Percentiles rank a stretch among this genome's conserved stretches.
phyloP scores from a whole-genome alignment of 1,140 invertebrate species.

The Whitmania pigra region DNA sequence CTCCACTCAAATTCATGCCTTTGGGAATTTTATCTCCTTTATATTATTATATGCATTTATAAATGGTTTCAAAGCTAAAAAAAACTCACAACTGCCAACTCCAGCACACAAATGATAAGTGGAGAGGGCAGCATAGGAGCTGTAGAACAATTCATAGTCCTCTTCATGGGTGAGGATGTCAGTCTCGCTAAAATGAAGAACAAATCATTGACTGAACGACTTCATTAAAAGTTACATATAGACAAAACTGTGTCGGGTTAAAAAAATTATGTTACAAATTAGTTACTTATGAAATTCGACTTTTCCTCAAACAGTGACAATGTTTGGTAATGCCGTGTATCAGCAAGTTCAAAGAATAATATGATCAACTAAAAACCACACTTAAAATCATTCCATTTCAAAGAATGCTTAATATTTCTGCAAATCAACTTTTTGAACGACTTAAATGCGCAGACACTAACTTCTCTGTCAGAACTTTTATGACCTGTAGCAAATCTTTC shows the following conservation, averaged over 20 bases:
- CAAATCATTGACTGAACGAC: background rate
- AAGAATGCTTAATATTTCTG: too few species aligned
- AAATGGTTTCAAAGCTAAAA: slow-evolving; percentile 11
- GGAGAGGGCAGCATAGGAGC: background rate
- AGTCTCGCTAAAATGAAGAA: background rate
- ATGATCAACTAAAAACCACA: background rate
- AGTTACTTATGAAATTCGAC: background rate
- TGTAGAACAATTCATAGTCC: slow-evolving; percentile 1
- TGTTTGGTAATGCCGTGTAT: background rate
- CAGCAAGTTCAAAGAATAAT: background rate
- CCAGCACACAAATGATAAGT: background rate
- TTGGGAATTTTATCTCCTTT: background rate
- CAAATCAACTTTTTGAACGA: too few species aligned
- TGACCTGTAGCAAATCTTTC: too few species aligned
- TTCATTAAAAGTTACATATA: background rate
- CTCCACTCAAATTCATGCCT: background rate
- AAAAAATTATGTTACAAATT: background rate
- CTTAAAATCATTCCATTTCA: too few species aligned
- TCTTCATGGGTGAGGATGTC: background rate
- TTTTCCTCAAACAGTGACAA: background rate
- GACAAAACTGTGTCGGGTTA: background rate
- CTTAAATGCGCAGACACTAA: too few species aligned
- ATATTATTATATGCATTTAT: background rate
- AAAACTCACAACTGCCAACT: slow-evolving; percentile 9
- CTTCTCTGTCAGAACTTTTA: too few species aligned